phyloP scores from a whole-genome alignment of 2,797 vertebrate genomes.

The Semaprochilodus insignis region DNA sequence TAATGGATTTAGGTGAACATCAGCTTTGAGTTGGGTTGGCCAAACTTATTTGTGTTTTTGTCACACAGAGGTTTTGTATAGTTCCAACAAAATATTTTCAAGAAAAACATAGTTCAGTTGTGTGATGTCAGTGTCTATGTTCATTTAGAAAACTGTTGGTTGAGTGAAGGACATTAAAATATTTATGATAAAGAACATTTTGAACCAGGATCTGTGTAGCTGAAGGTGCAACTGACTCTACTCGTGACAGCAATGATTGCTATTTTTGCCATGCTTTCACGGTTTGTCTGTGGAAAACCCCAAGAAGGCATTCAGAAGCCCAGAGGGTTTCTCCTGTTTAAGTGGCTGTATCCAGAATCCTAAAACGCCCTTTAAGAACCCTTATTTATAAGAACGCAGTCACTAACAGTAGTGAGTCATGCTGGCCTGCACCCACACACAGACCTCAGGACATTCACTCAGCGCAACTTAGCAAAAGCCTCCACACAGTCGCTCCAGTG shows the following conservation, averaged over 20 bases:
- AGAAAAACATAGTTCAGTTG: too few relatives aligned
- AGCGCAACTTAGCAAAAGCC: conserved; percentile 37
- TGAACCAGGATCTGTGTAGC: not conserved
- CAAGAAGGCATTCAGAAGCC: conserved; percentile 19
- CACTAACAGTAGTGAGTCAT: conserved; percentile 56
- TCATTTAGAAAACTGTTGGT: too few relatives aligned
- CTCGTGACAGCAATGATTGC: not conserved
- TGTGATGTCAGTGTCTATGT: too few relatives aligned
- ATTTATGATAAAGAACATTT: not conserved
- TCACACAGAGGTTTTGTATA: too few relatives aligned
- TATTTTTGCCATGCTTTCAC: conserved; percentile 16
- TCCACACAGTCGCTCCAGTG: conserved; percentile 34
- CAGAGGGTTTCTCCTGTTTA: conserved; percentile 15
- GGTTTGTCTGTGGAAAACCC: conserved; percentile 21
- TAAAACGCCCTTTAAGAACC: conserved; percentile 36
- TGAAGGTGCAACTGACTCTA: not conserved
- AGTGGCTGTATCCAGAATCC: conserved; percentile 4
- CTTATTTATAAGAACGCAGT: conserved; percentile 46
- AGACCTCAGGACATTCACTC: conserved; percentile 52
- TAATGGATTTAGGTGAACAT: too few relatives aligned
- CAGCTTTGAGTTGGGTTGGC: too few relatives aligned
- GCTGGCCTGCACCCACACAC: conserved; percentile 49
- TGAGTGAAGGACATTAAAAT: too few relatives aligned
- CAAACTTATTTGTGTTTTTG: too few relatives aligned
- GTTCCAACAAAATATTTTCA: too few relatives aligned